Evolutionary conservation across 2,113 vertebrate species (phyloP).

Genomic region (Nothoprocta pentlandii): DNA sequence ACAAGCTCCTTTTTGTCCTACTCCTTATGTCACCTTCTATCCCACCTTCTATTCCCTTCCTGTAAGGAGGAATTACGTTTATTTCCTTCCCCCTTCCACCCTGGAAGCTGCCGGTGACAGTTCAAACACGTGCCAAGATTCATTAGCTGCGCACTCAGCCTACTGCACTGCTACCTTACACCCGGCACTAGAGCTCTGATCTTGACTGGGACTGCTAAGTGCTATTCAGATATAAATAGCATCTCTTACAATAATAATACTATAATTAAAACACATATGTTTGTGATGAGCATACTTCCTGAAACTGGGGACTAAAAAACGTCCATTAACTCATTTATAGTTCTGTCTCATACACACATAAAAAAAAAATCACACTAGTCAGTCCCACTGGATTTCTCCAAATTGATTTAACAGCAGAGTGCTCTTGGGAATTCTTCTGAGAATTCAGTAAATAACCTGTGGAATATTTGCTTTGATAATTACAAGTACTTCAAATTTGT

Average conservation of each 20-base stretch:
- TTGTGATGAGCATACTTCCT: neutral
- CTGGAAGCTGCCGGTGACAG: neutral
- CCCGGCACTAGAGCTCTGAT: neutral
- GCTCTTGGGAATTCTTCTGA: conserved; percentile 1
- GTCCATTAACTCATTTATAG: conserved; percentile 21
- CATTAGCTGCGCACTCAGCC: neutral
- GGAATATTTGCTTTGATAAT: conserved; percentile 3
- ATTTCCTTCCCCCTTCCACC: neutral
- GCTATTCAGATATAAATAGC: conserved; percentile 8
- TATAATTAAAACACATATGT: conserved; percentile 9
- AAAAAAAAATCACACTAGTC: neutral
- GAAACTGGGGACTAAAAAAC: neutral
- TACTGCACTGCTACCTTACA: neutral
- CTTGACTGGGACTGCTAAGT: neutral
- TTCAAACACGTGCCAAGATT: neutral
- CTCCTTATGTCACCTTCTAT: neutral
- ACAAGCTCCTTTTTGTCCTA: neutral
- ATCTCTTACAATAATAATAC: neutral
- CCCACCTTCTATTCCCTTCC: neutral
- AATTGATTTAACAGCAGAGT: conserved; percentile 22
- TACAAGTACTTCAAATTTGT: neutral
- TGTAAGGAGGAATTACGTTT: neutral
- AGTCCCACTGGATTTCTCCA: conserved; percentile 12
- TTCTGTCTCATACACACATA: neutral
- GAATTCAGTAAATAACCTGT: neutral